Evolutionary conservation across 1,140 invertebrate genomes (phyloP), one percentile per base, ranked within the genome.

Genomic region (Condylostylus longicornis): DNA sequence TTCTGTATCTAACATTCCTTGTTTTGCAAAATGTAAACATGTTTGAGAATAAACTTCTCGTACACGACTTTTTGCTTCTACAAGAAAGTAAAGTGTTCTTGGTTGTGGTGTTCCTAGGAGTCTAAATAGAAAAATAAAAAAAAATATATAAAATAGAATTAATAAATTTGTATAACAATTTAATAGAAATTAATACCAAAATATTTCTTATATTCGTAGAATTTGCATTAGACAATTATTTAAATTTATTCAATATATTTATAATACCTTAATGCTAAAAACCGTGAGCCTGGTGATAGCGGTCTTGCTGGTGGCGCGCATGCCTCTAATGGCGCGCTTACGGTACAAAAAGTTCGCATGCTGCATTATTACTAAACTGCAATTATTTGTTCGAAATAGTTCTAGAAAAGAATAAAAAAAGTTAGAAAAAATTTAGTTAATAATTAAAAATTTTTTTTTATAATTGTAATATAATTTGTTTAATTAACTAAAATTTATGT

Each of bases 31-130:
- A 61, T 84, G 75, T 42, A 72, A 66, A 61, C 79, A 81, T 69
- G 82, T 78, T 61, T 85, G 78, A 46, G 74, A 70, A 53, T 84
- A 83, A 33, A 88, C 71, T 62, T 88, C 81, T 54, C 78, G 77
- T 40, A 83, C 80, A 66, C 78, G 74, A 42, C 78, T 77, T 67
- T 86, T 87, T 45, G 77, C 73, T 79, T 86, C 55, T 54, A 61
- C 58, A 56, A 60, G 57, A 52, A 60, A 61, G 55, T 61, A 61
- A 40, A 61, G 45, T 21, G 58, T 61, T 55, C 54, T 60, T 43
- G 58, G 54, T 49, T 61, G 58, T 38, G 56, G 53, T 42, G 57
- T 54, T 43, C 58, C 58, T 41, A 61, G 48, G 47, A 61, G 49
- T 48, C 58, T 61, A 43, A 13, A 37, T 27, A 19, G 9, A 8